A percentile compares a stretch with the other conserved stretches of the same genome.
These are phyloP conservation scores for Dendrocincla fuliginosa DNA, from an alignment of 2,797 vertebrate species.

Conservation along the genomic window DNA sequence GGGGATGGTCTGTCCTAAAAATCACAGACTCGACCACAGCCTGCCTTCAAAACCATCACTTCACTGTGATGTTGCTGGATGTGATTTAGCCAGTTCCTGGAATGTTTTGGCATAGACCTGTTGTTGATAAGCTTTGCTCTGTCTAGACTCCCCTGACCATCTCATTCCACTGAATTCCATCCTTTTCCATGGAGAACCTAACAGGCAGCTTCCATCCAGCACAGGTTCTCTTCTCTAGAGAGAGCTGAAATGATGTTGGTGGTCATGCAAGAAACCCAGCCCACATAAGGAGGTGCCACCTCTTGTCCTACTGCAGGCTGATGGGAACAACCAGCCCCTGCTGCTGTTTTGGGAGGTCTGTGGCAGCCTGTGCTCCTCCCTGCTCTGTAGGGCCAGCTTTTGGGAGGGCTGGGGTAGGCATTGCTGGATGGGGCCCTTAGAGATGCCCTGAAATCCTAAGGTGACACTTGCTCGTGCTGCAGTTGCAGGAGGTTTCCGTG, in stretches of 20 bases:
- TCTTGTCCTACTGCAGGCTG: neutral
- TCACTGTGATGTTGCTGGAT: neutral
- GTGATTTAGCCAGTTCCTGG: neutral
- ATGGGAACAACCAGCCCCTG: neutral
- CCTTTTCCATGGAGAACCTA: neutral
- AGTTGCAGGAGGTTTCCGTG: neutral
- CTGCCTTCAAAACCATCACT: neutral
- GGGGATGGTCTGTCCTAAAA: neutral
- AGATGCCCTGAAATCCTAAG: neutral
- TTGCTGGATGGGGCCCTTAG: accelerated
- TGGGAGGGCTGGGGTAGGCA: neutral
- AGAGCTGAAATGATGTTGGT: neutral
- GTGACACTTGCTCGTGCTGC: neutral
- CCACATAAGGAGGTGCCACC: neutral
- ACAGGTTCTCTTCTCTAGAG: neutral
- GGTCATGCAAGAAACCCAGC: neutral
- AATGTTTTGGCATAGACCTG: neutral
- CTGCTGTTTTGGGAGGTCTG: neutral
- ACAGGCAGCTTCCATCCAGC: neutral
- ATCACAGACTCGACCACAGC: neutral
- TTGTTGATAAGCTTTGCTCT: neutral
- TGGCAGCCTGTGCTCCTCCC: neutral
- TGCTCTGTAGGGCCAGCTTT: neutral
- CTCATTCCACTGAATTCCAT: neutral
- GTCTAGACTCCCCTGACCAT: neutral